Evolutionary conservation across 2,888 invertebrate species (phyloP).

Genomic region (Pardosa pseudoannulata): DNA sequence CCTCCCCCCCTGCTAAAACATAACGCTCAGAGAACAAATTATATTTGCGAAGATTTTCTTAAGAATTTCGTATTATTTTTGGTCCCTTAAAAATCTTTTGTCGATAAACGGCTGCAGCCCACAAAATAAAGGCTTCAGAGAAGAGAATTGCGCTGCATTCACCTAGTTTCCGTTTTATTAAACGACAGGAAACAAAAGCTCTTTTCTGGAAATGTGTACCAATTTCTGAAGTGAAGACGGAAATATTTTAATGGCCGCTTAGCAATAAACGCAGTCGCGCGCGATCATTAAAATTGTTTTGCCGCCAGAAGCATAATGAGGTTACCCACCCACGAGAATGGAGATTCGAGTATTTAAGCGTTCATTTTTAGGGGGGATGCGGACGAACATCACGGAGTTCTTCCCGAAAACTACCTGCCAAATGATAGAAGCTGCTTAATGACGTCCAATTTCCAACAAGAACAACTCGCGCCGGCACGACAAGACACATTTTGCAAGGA

Average conservation of each 20-base stretch:
- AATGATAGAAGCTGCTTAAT: not conserved
- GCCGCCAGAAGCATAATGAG: not conserved
- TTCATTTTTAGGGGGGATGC: not conserved
- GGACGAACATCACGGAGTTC: not conserved
- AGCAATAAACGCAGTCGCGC: not conserved
- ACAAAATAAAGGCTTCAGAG: not conserved
- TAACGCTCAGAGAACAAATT: too few species aligned
- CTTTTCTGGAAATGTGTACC: not conserved
- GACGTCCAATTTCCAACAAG: not conserved
- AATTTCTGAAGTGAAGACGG: not conserved
- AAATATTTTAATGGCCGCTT: constrained; percentile 14
- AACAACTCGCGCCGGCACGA: not conserved
- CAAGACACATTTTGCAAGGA: not conserved
- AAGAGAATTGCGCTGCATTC: not conserved
- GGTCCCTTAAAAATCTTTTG: not conserved
- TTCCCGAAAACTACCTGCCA: not conserved
- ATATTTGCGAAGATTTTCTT: too few species aligned
- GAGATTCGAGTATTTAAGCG: not conserved
- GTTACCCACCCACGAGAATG: not conserved
- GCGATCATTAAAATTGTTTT: constrained; percentile 10
- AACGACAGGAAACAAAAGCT: not conserved
- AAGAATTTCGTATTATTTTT: too few species aligned
- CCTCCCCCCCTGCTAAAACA: too few species aligned
- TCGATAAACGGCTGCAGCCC: not conserved
- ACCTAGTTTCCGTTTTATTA: constrained; percentile 7